A percentile compares a stretch with the other conserved stretches of the same genome.
Conservation (phyloP, 2,113 vertebrate species). For the Etia nguti region DNA sequence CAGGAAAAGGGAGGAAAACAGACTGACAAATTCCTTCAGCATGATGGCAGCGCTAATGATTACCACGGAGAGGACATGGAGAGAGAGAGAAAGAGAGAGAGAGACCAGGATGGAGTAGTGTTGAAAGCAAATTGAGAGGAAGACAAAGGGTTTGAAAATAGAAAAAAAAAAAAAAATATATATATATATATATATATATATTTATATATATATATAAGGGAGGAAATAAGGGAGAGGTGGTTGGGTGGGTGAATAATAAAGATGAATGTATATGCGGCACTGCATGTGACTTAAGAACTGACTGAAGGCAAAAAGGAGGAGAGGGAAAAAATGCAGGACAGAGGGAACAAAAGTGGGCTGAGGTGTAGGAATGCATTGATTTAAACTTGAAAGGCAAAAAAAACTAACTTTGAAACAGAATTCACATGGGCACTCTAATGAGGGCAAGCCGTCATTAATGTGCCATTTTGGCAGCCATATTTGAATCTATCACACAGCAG, state of each 20-base stretch:
- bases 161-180: neutral
- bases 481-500: neutral
- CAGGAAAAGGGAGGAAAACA: slow-evolving; percentile 57
- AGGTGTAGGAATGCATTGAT: slow-evolving; percentile 6
- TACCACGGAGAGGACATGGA: neutral
- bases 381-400: neutral
- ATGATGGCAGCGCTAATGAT: slow-evolving; percentile 57
- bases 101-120: neutral
- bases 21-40: slow-evolving; percentile 47
- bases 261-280: neutral
- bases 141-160: neutral
- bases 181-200: neutral
- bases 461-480: neutral
- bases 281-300: neutral
- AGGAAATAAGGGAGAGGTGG: neutral
- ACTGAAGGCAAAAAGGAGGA: neutral
- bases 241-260: neutral
- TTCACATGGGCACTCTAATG: neutral
- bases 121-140: neutral
- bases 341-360: neutral
- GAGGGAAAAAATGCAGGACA: neutral
- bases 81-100: neutral
- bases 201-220: neutral
- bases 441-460: neutral
- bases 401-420: neutral